Base-by-base conservation (phyloP, 2,797 vertebrate genomes). In the Galaxias olidus region DNA sequence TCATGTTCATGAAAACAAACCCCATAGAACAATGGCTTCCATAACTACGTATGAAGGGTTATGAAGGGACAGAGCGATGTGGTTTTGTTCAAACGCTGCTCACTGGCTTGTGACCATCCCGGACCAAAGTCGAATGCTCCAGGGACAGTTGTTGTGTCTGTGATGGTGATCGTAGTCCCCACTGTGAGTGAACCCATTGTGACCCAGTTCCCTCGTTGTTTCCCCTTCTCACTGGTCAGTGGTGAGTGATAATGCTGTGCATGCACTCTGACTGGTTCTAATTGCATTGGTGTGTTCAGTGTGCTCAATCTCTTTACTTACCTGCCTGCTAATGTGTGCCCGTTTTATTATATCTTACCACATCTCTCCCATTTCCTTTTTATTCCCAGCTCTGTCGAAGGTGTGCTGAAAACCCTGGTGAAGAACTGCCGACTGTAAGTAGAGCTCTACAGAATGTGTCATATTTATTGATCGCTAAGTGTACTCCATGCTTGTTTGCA, bases 351-450 rank as follows among this genome's bases (percentile, higher is more conserved):
- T 43, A 30, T 55, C 11, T 20, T 78, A 51, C 77, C 10, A 11
- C 66, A 54, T 57, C 8, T 63, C 44, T 75, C 20, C 41, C 52
- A 11, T 43, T 46, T 52, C 62, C 18, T 50, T 71, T 81, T 67
- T 60, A 45, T 78, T 59, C 86, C 59, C 86, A 99, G 97, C 87
- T 97, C 96, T 64, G 93, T 98, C 86, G 97, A 99, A 90, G 92
- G 89, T 66, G 93, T 98, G 82, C 87, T 99, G 87, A 99, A 98
- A 90, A 94, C 94, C 41, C 93, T 99, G 0, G 94, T 99, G 86
- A 98, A 98, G 90, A 95, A 86, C 91, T 98, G 97, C 88, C 92
- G 97, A 81, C 96, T 94, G 97, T 99, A 92, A 98, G 97, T 98
- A 81, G 51, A 69, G 51, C 8, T 66, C 58, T 30, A 19, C 15